Percentiles rank a stretch among this genome's conserved stretches.
Conservation (phyloP, 2,113 vertebrate genomes). For the Osmerus mordax region DNA sequence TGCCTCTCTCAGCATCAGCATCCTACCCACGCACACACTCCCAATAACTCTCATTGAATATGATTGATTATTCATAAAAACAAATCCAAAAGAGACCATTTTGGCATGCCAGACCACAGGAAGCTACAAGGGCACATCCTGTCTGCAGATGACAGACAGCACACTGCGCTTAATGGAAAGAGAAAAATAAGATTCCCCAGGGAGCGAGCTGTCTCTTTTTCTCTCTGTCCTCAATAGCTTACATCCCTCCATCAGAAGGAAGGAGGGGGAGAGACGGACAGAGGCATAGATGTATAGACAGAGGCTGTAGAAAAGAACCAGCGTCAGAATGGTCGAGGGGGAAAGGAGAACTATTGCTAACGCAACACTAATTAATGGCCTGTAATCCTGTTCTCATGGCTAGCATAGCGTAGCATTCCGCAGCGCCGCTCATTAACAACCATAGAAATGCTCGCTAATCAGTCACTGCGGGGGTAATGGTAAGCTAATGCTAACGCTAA, state of each 20-base stretch:
- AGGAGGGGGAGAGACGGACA: neutral
- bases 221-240: neutral
- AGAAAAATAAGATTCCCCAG: neutral
- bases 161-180: neutral
- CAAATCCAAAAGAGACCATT: slow-evolving; percentile 27
- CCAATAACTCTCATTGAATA: slow-evolving; percentile 29
- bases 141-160: slow-evolving; percentile 21
- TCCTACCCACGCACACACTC: slow-evolving; percentile 31
- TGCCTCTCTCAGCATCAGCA: slow-evolving; percentile 37
- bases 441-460: slow-evolving; percentile 68
- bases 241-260: slow-evolving; percentile 20
- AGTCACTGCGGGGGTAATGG: slow-evolving; percentile 48
- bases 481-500: slow-evolving; percentile 53
- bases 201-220: slow-evolving; percentile 21
- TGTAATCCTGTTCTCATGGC: slow-evolving; percentile 67
- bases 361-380: slow-evolving; percentile 68
- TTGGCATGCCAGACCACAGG: slow-evolving; percentile 4
- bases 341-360: slow-evolving; percentile 17
- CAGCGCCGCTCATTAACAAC: slow-evolving; percentile 64
- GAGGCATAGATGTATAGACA: neutral
- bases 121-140: slow-evolving; percentile 40
- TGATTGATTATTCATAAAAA: slow-evolving; percentile 45
- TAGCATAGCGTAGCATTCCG: slow-evolving; percentile 47
- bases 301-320: neutral
- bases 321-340: slow-evolving; percentile 46